A percentile compares a stretch with the other conserved stretches of the same genome.
phyloP scores from a whole-genome alignment of 2,888 invertebrate species.

The Stenurella melanura region DNA sequence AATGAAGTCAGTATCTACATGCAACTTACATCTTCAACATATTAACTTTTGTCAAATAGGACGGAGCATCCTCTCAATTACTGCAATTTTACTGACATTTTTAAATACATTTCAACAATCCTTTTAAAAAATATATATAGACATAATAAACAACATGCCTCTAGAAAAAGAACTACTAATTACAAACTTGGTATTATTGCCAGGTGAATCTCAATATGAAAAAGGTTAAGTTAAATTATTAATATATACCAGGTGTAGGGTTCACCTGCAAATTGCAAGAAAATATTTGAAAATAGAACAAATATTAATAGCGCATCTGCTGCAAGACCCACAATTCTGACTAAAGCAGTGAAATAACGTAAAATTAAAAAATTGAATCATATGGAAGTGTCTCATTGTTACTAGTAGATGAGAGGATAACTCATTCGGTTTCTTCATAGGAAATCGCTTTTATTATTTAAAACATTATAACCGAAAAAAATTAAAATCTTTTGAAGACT shows the following conservation, averaged over 20 bases:
- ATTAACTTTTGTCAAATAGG: no score
- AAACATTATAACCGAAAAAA: no score
- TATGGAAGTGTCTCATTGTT: no score
- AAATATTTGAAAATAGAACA: slow-evolving; percentile 7
- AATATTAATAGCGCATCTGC: background rate
- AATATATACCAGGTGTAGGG: background rate
- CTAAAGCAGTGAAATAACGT: background rate
- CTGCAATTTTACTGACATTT: no score
- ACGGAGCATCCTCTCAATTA: no score
- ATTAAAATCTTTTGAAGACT: no score
- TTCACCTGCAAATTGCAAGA: background rate
- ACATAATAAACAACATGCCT: background rate
- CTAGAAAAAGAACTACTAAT: background rate
- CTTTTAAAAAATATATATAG: background rate
- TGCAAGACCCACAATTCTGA: background rate
- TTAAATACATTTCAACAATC: background rate
- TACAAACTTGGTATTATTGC: background rate
- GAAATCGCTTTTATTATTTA: no score
- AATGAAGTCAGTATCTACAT: no score
- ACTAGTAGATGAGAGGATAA: no score
- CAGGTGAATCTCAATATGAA: background rate
- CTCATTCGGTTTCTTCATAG: no score
- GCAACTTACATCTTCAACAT: no score
- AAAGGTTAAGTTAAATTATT: background rate
- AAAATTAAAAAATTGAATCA: background rate